These are phyloP conservation scores for Tortrix viridana DNA, from an alignment of 2,888 invertebrate genomes.

Conservation along the genomic window DNA sequence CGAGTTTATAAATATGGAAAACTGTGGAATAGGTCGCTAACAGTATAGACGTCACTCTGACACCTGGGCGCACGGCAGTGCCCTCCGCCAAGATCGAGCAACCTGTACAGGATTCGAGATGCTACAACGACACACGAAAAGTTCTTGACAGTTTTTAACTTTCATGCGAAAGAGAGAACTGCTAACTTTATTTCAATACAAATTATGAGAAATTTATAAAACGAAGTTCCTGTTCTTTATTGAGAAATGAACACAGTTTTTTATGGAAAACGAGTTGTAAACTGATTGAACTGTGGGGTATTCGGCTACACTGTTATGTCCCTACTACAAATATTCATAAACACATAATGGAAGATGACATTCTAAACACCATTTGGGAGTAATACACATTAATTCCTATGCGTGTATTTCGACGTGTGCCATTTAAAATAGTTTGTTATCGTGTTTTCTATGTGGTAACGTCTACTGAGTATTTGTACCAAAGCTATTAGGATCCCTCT, in stretches of 20 bases:
- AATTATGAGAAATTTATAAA: slow-evolving; percentile 10
- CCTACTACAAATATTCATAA: neutral
- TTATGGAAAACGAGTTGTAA: too few species aligned
- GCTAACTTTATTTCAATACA: slow-evolving; percentile 9
- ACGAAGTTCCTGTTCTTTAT: slow-evolving; percentile 3
- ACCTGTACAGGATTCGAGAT: too few species aligned
- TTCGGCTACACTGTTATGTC: neutral
- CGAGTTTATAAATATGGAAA: slow-evolving; percentile 15
- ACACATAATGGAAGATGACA: neutral
- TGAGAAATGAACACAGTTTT: too few species aligned
- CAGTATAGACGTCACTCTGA: neutral
- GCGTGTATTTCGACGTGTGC: neutral
- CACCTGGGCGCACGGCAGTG: neutral
- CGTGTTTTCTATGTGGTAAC: slow-evolving; percentile 63
- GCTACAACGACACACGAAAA: neutral
- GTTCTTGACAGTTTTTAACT: slow-evolving; percentile 13
- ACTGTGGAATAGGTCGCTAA: slow-evolving; percentile 29
- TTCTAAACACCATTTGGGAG: neutral
- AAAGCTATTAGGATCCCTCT: slow-evolving; percentile 62
- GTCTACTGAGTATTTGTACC: slow-evolving; percentile 81
- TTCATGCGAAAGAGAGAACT: slow-evolving; percentile 23
- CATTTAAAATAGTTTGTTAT: slow-evolving; percentile 6
- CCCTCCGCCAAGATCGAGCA: too few species aligned
- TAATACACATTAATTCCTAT: neutral
- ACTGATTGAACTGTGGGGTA: too few species aligned